Evolutionary conservation across 2,797 vertebrate species (phyloP), one percentile per base, ranked within the genome.

Genomic region (Acipenser oxyrinchus): DNA sequence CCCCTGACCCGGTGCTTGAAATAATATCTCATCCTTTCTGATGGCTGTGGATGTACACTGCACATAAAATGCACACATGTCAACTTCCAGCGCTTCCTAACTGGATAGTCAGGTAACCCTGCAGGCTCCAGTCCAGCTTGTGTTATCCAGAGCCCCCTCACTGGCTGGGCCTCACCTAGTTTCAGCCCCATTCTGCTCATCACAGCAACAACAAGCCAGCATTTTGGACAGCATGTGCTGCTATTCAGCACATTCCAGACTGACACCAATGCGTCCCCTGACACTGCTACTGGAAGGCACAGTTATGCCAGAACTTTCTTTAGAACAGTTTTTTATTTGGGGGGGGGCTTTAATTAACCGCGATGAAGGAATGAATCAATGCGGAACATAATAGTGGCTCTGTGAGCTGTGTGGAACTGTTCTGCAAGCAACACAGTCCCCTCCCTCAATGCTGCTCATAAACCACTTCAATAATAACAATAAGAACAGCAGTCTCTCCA

Each of bases 211-310:
- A 48, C 18, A 12, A 77, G 77, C 74, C 75, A 79, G 79, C 74
- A 59, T 82, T 77, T 79, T 77, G 80, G 83, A 80, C 82, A 55
- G 23, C 52, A 77, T 81, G 71, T 67, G 69, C 62, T 60, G 71
- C 82, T 83, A 76, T 83, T 89, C 88, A 87, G 86, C 87, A 89
- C 86, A 89, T 90, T 90, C 88, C 86, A 80, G 74, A 62, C 70
- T 6, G 49, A 87, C 82, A 86, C 86, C 85, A 89, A 88, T 85
- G 83, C 82, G 80, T 71, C 73, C 81, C 77, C 79, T 77, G 77
- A 81, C 79, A 67, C 76, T 76, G 76, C 79, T 74, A 72, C 78
- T 69, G 73, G n/a, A 69, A 66, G 79, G 79, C 74, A 82, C 83
- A 84, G 84, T 82, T 77, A 76, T 82, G 74, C 77, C 78, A 79